Base-by-base conservation (phyloP, 2,797 vertebrate species). In the Labroides dimidiatus region DNA sequence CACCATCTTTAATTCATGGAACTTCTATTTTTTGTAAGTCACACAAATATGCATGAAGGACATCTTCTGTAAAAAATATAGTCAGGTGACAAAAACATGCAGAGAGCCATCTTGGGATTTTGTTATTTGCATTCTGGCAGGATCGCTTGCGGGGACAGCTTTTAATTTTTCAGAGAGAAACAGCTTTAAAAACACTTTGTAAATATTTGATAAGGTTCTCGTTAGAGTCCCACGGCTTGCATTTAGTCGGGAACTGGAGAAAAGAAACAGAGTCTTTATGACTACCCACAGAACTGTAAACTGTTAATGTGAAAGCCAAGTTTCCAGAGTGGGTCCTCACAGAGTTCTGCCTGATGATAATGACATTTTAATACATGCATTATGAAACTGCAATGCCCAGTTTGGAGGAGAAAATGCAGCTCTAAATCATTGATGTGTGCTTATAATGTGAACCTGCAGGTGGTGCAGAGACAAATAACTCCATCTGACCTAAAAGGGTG, bases 151-250 rank as follows among this genome's bases (percentile, higher is more conserved):
- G 17, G 37, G 10, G 23, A 37, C 10, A 30, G 4, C 37, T 23
- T 41, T 20, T 61, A 24, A 16, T 54, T 30, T 54, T 56, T 42
- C 5, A 47, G 12, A 2, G 30, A 11, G 20, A 63, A 62, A 49
- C 10, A 0, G 4, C 48, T 60, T 64, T 37, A 64, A 30, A 62
- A 57, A 14, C 11, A 57, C 37, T 54, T 39, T 11, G 14, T 56
- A 13, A 67, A 71, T 67, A 75, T 37, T 69, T 49, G 0, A 76
- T 53, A 20, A 6, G 19, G 12, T 17, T 47, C 6, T 43, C 54
- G 68, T 69, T 53, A 56, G 10, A 64, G 37, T 20, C 36, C 23
- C 27, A 51, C 20, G 37, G 54, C 6, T 49, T 21, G 56, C 21
- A 66, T 69, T 61, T 11, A 24, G 10, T 48, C n/a, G 20, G 7